Base-by-base conservation (phyloP, 2,113 vertebrate genomes). In the Chloropsis hardwickii region DNA sequence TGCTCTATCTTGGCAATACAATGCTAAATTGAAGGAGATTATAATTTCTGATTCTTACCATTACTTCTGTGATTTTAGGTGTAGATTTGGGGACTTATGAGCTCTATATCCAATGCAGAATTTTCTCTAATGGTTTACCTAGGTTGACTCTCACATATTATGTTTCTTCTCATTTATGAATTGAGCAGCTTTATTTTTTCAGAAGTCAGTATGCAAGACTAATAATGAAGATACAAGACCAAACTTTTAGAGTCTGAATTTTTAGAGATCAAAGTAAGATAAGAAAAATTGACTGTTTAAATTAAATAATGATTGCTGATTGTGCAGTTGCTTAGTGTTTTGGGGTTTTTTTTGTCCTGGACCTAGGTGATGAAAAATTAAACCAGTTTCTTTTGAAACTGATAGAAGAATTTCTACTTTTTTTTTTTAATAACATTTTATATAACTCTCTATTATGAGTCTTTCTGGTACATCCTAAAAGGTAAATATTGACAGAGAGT, bases 301-400 rank as follows among this genome's bases (percentile, higher is more conserved):
- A 29, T 65, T 56, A 76, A 56, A 53, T 21, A 57, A 37, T 53
- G 12, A 22, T 31, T 78, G 8, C 13, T 81, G 21, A 33, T 31
- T 82, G 1, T 2, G 0, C 18, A 64, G 16, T 40, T 15, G 5
- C 28, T 21, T 21, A 45, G 10, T 31, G 4, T 23, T 47, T 47
- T 20, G 5, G 22, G 3, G 0, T 20, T 51, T 25, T 78, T 70
- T 35, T 69, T 60, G 4, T 51, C 40, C 29, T 77, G 31, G 37
- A 70, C 4, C 2, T 57, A 53, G 13, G 5, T 28, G 37, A 37
- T 42, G 19, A 91, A 61, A 10, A 73, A 3, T 69, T 81, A 39
- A 86, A 54, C 2, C 8, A 50, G 8, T 65, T 72, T 85, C 5
- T 44, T 79, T 88, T 65, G 8, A 77, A 92, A 69, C 2, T 42